These are phyloP conservation scores for Merodon equestris DNA, from an alignment of 2,888 invertebrate genomes.

Conservation along the genomic window DNA sequence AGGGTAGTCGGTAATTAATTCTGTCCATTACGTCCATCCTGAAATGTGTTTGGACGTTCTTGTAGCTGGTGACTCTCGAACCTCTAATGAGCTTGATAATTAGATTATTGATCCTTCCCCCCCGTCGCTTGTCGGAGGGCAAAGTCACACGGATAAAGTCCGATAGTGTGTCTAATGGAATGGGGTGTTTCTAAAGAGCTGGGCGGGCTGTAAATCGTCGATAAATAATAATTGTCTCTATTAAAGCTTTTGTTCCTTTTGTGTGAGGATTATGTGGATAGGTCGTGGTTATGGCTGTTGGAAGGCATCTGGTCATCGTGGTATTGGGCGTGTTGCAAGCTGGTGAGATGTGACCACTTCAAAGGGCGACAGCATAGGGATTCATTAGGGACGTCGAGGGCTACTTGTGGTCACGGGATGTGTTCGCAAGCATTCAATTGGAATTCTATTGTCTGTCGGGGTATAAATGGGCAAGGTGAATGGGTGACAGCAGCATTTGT, in stretches of 20 bases:
- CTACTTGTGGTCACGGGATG: too few relatives aligned
- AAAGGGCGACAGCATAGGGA: too few relatives aligned
- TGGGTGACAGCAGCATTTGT: too few relatives aligned
- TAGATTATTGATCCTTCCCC: constrained; percentile 35
- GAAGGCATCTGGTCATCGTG: background rate
- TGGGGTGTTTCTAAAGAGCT: background rate
- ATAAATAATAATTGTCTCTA: constrained; percentile 34
- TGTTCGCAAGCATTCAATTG: too few relatives aligned
- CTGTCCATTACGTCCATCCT: constrained; percentile 31
- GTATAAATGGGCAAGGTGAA: too few relatives aligned
- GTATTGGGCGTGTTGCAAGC: too few relatives aligned
- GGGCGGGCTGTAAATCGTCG: constrained; percentile 1
- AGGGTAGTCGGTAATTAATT: constrained; percentile 37
- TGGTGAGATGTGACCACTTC: background rate
- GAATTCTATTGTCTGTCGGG: too few relatives aligned
- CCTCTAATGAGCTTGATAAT: constrained; percentile 49
- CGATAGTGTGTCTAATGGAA: background rate
- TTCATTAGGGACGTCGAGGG: too few relatives aligned
- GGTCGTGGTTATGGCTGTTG: background rate
- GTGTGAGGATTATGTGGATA: background rate
- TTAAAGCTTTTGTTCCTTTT: constrained; percentile 23
- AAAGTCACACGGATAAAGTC: background rate
- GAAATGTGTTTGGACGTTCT: background rate
- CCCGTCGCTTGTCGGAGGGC: background rate
- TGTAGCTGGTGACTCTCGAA: constrained; percentile 32